phyloP scores from a whole-genome alignment of 1,140 invertebrate genomes.

The Drosophila busckii region DNA sequence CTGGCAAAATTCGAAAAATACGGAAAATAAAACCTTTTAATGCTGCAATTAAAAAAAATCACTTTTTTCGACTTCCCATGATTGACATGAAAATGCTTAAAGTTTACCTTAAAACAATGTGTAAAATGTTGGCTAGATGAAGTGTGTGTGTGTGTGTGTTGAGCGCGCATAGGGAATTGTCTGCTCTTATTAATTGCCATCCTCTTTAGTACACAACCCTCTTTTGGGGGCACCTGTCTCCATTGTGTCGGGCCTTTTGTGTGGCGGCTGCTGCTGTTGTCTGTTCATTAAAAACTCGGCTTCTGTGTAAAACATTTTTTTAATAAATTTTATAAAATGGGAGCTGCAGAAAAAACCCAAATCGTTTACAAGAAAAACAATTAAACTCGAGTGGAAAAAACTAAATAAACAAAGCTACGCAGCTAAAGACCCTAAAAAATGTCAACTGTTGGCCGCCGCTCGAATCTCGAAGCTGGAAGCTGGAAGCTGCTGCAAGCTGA shows the following conservation, averaged over 20 bases:
- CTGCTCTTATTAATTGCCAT: neutral
- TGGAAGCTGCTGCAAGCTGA: conserved; percentile 14
- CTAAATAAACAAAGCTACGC: conserved; percentile 43
- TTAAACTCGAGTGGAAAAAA: conserved; percentile 48
- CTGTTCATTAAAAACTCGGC: conserved; percentile 59
- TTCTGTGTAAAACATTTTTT: conserved; percentile 77
- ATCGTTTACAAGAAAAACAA: conserved; percentile 70
- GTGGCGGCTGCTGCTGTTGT: conserved; percentile 1
- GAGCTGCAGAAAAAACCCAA: conserved; percentile 51
- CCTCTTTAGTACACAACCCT: conserved; percentile 34
- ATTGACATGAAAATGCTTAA: conserved; percentile 76
- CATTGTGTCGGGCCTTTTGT: conserved; percentile 24
- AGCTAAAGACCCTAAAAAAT: conserved; percentile 72
- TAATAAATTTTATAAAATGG: conserved; percentile 75
- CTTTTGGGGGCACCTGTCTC: conserved; percentile 37
- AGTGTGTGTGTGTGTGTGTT: neutral
- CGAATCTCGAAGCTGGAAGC: no score
- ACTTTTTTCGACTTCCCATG: no score
- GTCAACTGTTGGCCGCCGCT: conserved; percentile 53
- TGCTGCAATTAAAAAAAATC: no score
- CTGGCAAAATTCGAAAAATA: no score
- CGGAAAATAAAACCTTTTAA: no score
- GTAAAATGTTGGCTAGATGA: conserved; percentile 51
- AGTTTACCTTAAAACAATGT: conserved; percentile 77
- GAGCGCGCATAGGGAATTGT: conserved; percentile 1